Base-by-base conservation (phyloP, 2,113 vertebrate species). In the Chroicocephalus ridibundus region DNA sequence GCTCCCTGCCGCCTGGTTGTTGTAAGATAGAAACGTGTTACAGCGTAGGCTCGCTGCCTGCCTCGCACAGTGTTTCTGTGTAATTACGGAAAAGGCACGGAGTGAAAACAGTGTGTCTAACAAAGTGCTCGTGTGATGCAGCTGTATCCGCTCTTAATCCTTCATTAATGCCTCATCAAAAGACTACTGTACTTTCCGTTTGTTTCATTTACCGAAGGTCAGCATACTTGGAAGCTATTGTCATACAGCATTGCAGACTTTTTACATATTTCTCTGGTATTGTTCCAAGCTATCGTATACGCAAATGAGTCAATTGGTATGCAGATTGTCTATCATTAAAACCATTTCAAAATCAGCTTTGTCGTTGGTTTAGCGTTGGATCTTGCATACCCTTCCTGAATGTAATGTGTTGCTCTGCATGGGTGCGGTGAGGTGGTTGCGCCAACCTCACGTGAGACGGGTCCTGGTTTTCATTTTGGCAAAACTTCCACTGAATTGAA, bases 281-380 rank as follows among this genome's bases (percentile, higher is more conserved):
- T 98, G 98, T 98, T 97, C 97, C 85, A 94, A 94, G 94, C 92
- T 47, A 94, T 97, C 75, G 81, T 83, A 61, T 85, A 71, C 46
- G 47, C 97, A 97, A 93, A 98, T 91, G 97, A 97, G 96, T 93
- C 92, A 79, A 97, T 98, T 98, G 98, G 92, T 97, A 98, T 98
- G 98, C 98, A 98, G 98, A 98, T 98, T 98, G 95, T 97, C 98
- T 95, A 87, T 98, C 98, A 98, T 98, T 97, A 98, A 95, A 94
- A 94, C 92, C 89, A 74, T 95, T 97, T 97, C 97, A 97, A 97
- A 98, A 97, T 97, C 97, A 97, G 98, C 97, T 96, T 97, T 93
- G 95, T 97, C 83, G 42, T 32, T 95, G 95, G 90, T 98, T 98
- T 97, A 88, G 94, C 13, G 31, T 26, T 82, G 79, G 95, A 90